Conservation (phyloP, 2,113 vertebrate genomes). For the Crotalus helleri region DNA sequence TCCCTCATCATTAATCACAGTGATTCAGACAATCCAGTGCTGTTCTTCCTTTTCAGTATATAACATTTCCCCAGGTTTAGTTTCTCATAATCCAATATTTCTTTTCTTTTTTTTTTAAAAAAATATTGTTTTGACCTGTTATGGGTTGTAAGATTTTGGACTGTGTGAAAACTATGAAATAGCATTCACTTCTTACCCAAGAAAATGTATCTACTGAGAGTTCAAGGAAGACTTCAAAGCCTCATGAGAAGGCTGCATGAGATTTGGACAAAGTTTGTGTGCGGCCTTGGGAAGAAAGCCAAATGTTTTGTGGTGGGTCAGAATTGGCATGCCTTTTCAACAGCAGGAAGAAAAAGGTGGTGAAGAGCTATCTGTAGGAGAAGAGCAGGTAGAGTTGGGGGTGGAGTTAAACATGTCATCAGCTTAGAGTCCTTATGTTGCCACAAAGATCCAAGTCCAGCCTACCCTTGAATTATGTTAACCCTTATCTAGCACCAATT, state of each 20-base stretch:
- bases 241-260: not conserved
- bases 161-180: not conserved
- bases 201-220: not conserved
- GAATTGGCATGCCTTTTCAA: not conserved
- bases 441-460: not conserved
- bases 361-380: not conserved
- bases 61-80: not conserved
- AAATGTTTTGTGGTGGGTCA: not conserved
- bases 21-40: not conserved
- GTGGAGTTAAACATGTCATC: not conserved
- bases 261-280: not conserved
- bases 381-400: not conserved
- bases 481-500: not conserved
- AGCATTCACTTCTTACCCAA: no score
- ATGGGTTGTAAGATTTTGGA: not conserved
- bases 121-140: not conserved
- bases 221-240: not conserved
- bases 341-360: not conserved
- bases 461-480: not conserved
- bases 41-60: not conserved
- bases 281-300: not conserved
- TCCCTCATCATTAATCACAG: not conserved
- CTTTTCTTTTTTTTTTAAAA: not conserved
- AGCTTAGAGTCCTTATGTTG: not conserved
- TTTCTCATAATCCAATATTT: not conserved